These are phyloP conservation scores for Epirrhoe tristata DNA, from an alignment of 2,888 invertebrate genomes.

Conservation along the genomic window DNA sequence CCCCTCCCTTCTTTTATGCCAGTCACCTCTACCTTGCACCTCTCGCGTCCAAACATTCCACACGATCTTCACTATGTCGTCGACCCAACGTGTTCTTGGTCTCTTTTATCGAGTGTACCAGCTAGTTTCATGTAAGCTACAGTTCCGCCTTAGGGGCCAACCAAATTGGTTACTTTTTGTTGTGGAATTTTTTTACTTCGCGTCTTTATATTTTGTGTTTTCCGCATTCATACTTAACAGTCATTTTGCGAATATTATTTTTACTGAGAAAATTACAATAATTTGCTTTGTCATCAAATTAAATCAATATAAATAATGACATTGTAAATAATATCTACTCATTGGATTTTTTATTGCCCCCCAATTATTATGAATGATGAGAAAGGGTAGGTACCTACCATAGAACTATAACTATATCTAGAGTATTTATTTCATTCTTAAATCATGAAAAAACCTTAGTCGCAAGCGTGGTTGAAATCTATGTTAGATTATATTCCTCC, in stretches of 20 bases:
- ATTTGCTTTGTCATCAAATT: not conserved
- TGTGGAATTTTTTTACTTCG: conserved; percentile 27
- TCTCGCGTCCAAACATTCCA: too few species aligned
- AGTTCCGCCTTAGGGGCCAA: conserved; percentile 31
- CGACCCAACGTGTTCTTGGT: too few species aligned
- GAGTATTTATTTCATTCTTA: too few species aligned
- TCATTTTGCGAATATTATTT: not conserved
- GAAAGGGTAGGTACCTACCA: too few species aligned
- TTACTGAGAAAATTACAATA: conserved; percentile 8
- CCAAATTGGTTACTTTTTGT: conserved; percentile 37
- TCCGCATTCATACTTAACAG: conserved; percentile 7
- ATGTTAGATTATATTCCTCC: too few species aligned
- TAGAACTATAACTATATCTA: too few species aligned
- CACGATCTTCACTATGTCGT: too few species aligned
- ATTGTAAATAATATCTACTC: not conserved
- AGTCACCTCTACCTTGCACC: too few species aligned
- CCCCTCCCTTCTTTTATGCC: too few species aligned
- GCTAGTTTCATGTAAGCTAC: conserved; percentile 12
- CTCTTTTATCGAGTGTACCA: not conserved
- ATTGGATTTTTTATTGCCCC: not conserved
- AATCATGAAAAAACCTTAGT: too few species aligned
- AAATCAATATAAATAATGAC: not conserved
- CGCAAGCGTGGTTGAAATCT: too few species aligned
- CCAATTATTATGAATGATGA: too few species aligned
- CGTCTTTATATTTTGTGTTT: conserved; percentile 21